Percentiles rank a stretch among this genome's conserved stretches.
Conservation (phyloP, 2,888 invertebrate genomes). For the Andrena haemorrhoa region DNA sequence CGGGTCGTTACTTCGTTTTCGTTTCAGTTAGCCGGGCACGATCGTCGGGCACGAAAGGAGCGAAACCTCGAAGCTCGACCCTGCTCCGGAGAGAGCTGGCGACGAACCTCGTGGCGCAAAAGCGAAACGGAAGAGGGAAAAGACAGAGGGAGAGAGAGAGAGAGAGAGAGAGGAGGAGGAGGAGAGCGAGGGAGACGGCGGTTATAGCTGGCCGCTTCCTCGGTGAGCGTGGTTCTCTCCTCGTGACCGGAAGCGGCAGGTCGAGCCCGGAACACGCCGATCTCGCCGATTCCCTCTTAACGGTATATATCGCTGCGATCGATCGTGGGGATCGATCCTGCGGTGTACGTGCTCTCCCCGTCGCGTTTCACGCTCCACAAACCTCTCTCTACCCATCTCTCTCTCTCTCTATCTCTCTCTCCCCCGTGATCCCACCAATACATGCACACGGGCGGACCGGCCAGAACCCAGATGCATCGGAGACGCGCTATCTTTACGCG, state of each 20-base stretch:
- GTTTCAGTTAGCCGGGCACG: conserved; percentile 53
- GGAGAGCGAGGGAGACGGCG: conserved; percentile 14
- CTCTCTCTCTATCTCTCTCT: conserved; percentile 17
- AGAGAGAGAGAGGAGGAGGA: conserved; percentile 5
- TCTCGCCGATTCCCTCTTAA: conserved; percentile 76
- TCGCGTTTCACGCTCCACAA: conserved; percentile 55
- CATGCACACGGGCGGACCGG: background rate
- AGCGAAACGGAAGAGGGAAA: conserved; percentile 34
- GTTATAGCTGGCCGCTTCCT: conserved; percentile 58
- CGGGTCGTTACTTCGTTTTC: conserved; percentile 55
- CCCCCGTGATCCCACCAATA: background rate
- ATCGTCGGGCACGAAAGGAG: conserved; percentile 55
- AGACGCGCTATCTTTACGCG: conserved; percentile 39
- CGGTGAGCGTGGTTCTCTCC: conserved; percentile 68
- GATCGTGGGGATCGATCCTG: conserved; percentile 72
- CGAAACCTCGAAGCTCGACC: conserved; percentile 43
- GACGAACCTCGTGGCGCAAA: conserved; percentile 3
- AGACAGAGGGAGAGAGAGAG: background rate
- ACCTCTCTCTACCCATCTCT: conserved; percentile 8
- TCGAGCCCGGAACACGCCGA: conserved; percentile 79
- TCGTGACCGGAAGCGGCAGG: conserved; percentile 83
- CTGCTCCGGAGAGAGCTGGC: conserved; percentile 26
- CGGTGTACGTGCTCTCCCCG: conserved; percentile 33
- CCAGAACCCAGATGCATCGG: conserved; percentile 33
- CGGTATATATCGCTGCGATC: conserved; percentile 76